phyloP scores from a whole-genome alignment of 2,113 vertebrate genomes.

The Odocoileus virginianus region DNA sequence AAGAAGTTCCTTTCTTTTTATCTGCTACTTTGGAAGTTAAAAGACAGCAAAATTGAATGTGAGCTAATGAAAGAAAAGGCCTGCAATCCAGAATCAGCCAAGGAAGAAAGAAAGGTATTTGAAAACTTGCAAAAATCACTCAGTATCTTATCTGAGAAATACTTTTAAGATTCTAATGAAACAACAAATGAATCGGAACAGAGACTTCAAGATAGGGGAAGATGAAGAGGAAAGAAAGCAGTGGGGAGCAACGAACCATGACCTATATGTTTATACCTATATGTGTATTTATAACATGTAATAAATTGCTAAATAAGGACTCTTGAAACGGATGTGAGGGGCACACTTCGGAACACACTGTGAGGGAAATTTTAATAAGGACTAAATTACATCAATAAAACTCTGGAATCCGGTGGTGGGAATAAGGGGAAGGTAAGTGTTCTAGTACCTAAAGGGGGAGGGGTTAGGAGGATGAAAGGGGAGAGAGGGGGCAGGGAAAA shows the following conservation, averaged over 20 bases:
- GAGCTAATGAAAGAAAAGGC: background rate
- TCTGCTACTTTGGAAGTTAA: background rate
- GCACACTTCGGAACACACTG: background rate
- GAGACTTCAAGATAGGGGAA: constrained; percentile 39
- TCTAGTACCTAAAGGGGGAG: background rate
- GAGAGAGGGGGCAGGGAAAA: background rate
- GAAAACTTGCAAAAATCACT: background rate
- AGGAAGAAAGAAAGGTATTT: background rate
- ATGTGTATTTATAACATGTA: constrained; percentile 7
- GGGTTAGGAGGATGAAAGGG: background rate
- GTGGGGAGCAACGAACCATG: background rate
- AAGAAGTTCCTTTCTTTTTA: background rate
- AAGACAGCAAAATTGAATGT: background rate
- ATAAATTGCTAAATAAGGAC: background rate
- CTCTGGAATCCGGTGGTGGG: background rate
- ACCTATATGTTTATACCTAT: constrained; percentile 29
- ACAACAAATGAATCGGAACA: constrained; percentile 7
- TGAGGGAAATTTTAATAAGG: constrained; percentile 19
- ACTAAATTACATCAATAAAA: background rate
- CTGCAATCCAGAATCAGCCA: background rate
- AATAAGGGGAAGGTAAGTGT: background rate
- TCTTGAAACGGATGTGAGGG: background rate
- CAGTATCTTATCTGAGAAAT: background rate
- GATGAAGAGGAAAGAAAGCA: constrained; percentile 32
- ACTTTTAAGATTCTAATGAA: background rate